A percentile compares a stretch with the other conserved stretches of the same genome.
These are phyloP conservation scores for Lanius ludovicianus DNA, from an alignment of 2,113 vertebrate genomes.

Conservation along the genomic window DNA sequence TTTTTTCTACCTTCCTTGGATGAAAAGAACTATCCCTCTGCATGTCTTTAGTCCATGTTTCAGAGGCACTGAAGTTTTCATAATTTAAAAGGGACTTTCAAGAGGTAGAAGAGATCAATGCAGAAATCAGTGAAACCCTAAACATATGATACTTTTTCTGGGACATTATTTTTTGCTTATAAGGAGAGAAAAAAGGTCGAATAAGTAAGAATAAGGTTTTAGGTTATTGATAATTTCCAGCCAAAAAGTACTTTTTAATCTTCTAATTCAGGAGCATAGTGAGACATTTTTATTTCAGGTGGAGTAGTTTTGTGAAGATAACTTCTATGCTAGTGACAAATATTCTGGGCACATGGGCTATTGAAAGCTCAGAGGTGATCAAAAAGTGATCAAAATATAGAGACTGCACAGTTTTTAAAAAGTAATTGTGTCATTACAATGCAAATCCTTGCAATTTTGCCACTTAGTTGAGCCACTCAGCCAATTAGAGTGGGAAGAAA, in stretches of 20 bases:
- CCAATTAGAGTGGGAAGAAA: not conserved
- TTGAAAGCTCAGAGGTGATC: not conserved
- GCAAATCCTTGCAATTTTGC: not conserved
- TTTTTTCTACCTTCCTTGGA: not conserved
- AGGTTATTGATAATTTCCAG: not conserved
- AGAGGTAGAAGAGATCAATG: not conserved
- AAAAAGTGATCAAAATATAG: not conserved
- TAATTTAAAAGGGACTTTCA: not conserved
- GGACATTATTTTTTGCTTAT: not conserved
- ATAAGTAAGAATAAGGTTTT: not conserved
- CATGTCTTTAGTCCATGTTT: not conserved
- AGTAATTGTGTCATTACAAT: not conserved
- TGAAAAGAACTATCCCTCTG: not conserved
- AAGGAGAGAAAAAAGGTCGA: not conserved
- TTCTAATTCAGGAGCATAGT: not conserved
- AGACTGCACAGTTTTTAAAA: not conserved
- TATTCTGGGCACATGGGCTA: not conserved
- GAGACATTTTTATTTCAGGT: not conserved
- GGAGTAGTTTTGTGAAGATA: not conserved
- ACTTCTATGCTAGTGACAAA: not conserved
- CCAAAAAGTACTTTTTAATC: not conserved
- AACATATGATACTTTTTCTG: not conserved
- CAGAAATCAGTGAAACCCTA: not conserved
- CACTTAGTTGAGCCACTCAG: not conserved
- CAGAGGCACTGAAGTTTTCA: not conserved